Conservation (phyloP, 2,113 vertebrate species). For the Phalacrocorax brasilianus region DNA sequence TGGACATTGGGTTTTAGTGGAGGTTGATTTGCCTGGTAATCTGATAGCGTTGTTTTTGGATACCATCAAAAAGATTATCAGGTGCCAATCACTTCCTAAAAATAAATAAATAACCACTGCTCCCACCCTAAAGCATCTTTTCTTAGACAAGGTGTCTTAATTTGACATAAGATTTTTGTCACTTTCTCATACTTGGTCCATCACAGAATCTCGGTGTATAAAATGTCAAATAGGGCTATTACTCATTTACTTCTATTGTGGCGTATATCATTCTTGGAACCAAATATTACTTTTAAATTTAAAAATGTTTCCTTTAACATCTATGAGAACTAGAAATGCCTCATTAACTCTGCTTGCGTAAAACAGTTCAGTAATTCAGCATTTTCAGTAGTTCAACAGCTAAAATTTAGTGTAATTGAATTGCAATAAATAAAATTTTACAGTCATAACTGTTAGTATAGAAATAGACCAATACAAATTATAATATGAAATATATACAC, state of each 20-base stretch:
- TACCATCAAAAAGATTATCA: not conserved
- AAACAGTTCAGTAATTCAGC: not conserved
- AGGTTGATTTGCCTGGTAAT: not conserved
- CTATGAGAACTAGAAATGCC: not conserved
- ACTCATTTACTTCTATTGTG: not conserved
- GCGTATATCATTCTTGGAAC: rapidly evolving
- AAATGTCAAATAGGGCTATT: not conserved
- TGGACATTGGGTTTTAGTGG: rapidly evolving
- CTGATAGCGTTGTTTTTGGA: not conserved
- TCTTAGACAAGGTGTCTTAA: not conserved
- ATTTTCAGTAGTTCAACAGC: not conserved
- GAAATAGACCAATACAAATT: not conserved
- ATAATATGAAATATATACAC: not conserved
- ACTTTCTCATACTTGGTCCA: not conserved
- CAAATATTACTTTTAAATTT: not conserved
- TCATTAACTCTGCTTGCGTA: not conserved
- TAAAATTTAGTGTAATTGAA: not conserved
- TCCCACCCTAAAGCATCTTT: not conserved
- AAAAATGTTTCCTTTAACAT: not conserved
- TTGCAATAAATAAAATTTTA: not conserved
- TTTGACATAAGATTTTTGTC: not conserved
- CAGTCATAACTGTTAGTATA: not conserved
- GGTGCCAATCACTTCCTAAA: not conserved
- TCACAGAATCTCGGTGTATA: not conserved
- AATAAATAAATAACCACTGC: not conserved